A percentile compares a stretch with the other conserved stretches of the same genome.
Evolutionary conservation across 2,888 invertebrate genomes (phyloP).

Genomic region (Amaurobius ferox): DNA sequence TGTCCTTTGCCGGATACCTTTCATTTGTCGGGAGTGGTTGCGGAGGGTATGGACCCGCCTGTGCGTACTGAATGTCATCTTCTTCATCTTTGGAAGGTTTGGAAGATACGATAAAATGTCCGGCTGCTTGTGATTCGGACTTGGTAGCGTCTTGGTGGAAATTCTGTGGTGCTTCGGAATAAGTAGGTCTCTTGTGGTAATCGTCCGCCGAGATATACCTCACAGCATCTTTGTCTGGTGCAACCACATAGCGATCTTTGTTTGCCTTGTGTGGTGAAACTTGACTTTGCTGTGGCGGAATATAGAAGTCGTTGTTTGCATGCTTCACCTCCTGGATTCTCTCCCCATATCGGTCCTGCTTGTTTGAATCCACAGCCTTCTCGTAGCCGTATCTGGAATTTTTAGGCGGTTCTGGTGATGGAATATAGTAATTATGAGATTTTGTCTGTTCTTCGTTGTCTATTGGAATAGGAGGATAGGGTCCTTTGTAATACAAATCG

Average conservation of each 20-base stretch:
- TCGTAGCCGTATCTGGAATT: conserved; percentile 19
- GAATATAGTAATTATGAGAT: conserved; percentile 35
- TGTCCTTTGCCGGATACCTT: conserved; percentile 27
- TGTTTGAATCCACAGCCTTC: conserved; percentile 23
- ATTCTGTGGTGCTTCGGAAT: conserved; percentile 26
- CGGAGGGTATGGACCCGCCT: conserved; percentile 49
- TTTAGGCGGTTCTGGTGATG: conserved; percentile 1
- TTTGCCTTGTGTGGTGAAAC: background rate
- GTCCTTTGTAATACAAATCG: conserved; percentile 45
- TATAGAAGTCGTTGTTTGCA: conserved; percentile 38
- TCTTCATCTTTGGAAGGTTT: conserved; percentile 26
- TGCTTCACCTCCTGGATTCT: conserved; percentile 33
- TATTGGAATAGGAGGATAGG: conserved; percentile 55
- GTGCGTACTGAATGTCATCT: conserved; percentile 29
- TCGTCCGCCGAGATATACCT: conserved; percentile 41
- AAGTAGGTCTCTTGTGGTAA: conserved; percentile 45
- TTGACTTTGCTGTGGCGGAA: conserved; percentile 28
- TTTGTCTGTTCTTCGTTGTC: conserved; percentile 47
- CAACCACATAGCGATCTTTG: conserved; percentile 22
- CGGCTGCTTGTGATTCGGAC: conserved; percentile 35
- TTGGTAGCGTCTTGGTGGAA: background rate
- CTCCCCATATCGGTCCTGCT: conserved; percentile 28
- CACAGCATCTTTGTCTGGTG: conserved; percentile 34
- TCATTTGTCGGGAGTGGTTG: conserved; percentile 35
- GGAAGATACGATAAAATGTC: conserved; percentile 57